phyloP scores from a whole-genome alignment of 2,113 vertebrate species.

The Oncorhynchus mykiss region DNA sequence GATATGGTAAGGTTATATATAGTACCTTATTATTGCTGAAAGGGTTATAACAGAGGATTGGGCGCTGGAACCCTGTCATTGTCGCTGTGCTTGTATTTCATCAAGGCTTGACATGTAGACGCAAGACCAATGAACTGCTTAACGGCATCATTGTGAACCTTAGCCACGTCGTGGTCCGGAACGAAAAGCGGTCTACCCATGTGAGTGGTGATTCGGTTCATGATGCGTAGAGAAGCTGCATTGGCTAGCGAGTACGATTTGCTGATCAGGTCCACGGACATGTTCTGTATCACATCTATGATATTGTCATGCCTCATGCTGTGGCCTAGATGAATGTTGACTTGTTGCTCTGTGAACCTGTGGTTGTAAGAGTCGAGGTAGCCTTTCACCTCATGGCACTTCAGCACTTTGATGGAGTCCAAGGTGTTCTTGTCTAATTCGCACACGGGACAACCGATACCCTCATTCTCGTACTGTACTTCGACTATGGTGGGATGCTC shows the following conservation, averaged over 20 bases:
- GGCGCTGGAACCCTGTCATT: too few species aligned
- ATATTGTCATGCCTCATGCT: conserved; percentile 1
- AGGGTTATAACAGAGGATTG: too few species aligned
- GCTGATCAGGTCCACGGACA: background rate
- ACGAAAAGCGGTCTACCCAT: background rate
- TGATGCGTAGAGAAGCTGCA: too few species aligned
- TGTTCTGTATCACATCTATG: background rate
- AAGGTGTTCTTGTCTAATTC: background rate
- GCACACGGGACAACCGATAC: background rate
- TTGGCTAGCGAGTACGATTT: too few species aligned
- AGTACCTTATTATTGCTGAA: conserved; percentile 9
- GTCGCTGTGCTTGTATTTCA: conserved; percentile 10
- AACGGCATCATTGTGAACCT: background rate
- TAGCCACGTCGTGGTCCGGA: conserved; percentile 3
- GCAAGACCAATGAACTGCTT: conserved; percentile 6
- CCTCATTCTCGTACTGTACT: background rate
- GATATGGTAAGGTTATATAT: background rate
- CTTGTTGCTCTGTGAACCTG: background rate
- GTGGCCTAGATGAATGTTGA: conserved; percentile 6
- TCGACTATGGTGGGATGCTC: background rate
- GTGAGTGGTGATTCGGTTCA: background rate
- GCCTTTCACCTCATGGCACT: background rate
- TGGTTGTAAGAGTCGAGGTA: conserved; percentile 2
- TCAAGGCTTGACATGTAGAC: conserved; percentile 2
- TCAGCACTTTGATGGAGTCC: background rate